A percentile compares a stretch with the other conserved stretches of the same genome.
Conservation (phyloP, 1,140 invertebrate species). For the Glossosoma conforme region DNA sequence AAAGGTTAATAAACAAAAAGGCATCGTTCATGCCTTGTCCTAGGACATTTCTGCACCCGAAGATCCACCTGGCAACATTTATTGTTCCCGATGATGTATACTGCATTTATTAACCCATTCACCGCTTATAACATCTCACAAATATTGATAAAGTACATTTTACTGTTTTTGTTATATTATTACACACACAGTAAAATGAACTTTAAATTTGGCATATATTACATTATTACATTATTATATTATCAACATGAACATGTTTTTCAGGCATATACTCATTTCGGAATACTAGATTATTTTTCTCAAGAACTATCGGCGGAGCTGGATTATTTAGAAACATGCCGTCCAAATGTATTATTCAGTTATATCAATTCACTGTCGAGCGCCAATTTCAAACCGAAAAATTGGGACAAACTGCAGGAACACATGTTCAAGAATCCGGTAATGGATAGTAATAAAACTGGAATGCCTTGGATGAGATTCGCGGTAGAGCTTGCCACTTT, state of each 20-base stretch:
- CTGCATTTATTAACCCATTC: too few species aligned
- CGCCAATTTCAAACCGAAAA: slow-evolving; percentile 54
- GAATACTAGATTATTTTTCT: slow-evolving; percentile 52
- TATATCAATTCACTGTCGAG: slow-evolving; percentile 49
- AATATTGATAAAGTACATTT: too few species aligned
- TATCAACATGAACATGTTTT: slow-evolving; percentile 33
- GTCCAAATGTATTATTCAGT: slow-evolving; percentile 39
- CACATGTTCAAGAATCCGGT: slow-evolving; percentile 41
- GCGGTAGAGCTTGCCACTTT: slow-evolving; percentile 50
- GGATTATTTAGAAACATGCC: slow-evolving; percentile 34
- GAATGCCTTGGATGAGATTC: slow-evolving; percentile 46
- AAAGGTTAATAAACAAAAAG: too few species aligned
- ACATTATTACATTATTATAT: too few species aligned
- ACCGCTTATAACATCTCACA: too few species aligned
- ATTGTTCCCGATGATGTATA: too few species aligned
- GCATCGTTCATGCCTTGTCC: too few species aligned
- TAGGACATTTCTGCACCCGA: too few species aligned
- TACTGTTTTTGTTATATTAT: background rate
- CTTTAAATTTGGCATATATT: background rate
- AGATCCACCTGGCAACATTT: too few species aligned
- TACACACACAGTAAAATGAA: background rate
- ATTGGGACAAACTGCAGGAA: slow-evolving; percentile 48
- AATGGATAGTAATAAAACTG: slow-evolving; percentile 34
- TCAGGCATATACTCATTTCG: slow-evolving; percentile 50
- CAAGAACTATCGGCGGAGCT: slow-evolving; percentile 41